Base-by-base conservation (phyloP, 2,888 invertebrate genomes). In the Coenonympha arcania region DNA sequence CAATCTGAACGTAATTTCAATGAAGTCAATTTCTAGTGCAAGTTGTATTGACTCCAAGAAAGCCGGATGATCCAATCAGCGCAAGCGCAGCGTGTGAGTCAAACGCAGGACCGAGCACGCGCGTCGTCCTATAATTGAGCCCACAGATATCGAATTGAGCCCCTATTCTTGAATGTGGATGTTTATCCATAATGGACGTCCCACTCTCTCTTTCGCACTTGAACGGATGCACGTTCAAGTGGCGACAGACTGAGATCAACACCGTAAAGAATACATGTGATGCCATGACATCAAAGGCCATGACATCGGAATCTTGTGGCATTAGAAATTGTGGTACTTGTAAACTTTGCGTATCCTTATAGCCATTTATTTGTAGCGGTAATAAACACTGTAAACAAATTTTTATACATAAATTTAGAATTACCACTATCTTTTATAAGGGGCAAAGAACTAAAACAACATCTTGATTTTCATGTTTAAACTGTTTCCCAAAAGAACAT, bases 41-140 rank as follows among this genome's bases (percentile, higher is more conserved):
- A 71, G 74, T 79, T 77, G 68, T 74, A 69, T 76, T 66, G 76
- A 76, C 73, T 76, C 61, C 59, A 54, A 66, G 68, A 71, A 71
- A 71, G 73, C 79, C 79, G 84, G 85, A 85, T 83, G 81, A 71
- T 65, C 76, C 82, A 84, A 84, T 85, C 80, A 79, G 68, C 69
- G 65, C 65, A 59, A 67, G n/a, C n/a, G n/a, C n/a, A 65, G 69
- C 82, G 82, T 82, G 73, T 83, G 81, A 84, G 74, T 63, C 72
- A 62, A 54, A 52, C 51, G 61, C 64, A 66, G 66, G 68, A 65
- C 62, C 64, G 66, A 65, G 66, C 63, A 52, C 62, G 65, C 65
- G 66, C 68, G 63, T 67, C 63, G 60, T 63, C 63, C 69, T 69
- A 65, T 63, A 65, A 68, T 69, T 63, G 60, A 66, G 61, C 69